Evolutionary conservation across 2,888 invertebrate genomes (phyloP).

Genomic region (Thysanoteuthis rhombus): DNA sequence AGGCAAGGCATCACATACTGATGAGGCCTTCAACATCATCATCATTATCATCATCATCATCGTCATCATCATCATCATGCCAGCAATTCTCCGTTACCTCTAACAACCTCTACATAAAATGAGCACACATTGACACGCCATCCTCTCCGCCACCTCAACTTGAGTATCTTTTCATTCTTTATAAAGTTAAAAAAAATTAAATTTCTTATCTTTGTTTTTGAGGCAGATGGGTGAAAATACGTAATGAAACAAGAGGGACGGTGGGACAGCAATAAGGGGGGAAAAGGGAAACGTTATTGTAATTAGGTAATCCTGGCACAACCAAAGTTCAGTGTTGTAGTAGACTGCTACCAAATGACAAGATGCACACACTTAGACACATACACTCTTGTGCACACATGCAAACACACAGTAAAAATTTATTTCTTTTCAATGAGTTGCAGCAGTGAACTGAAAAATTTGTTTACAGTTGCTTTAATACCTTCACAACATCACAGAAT

Average conservation of each 20-base stretch:
- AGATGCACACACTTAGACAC: not conserved
- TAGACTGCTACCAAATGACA: not conserved
- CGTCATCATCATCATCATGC: not conserved
- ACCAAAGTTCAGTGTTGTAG: not conserved
- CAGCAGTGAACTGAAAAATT: not conserved
- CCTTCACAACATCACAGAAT: constrained; percentile 12
- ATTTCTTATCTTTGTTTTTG: not conserved
- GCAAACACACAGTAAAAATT: not conserved
- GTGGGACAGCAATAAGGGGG: not conserved
- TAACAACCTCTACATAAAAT: not conserved
- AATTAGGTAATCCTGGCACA: constrained; percentile 12
- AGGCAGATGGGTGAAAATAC: not conserved
- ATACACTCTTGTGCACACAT: not conserved
- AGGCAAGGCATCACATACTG: not conserved
- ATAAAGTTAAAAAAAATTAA: not conserved
- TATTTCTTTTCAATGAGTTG: not conserved
- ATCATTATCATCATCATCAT: not conserved
- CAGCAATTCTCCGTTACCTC: not conserved
- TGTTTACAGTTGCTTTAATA: constrained; percentile 1
- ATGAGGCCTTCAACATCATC: not conserved
- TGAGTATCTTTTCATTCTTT: not conserved
- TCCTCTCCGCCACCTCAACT: not conserved
- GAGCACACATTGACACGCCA: not conserved
- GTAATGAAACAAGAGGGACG: not conserved
- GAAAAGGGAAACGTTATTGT: not conserved